These are phyloP conservation scores for Agonopterix subpropinquella DNA, from an alignment of 2,888 invertebrate genomes.

Conservation along the genomic window DNA sequence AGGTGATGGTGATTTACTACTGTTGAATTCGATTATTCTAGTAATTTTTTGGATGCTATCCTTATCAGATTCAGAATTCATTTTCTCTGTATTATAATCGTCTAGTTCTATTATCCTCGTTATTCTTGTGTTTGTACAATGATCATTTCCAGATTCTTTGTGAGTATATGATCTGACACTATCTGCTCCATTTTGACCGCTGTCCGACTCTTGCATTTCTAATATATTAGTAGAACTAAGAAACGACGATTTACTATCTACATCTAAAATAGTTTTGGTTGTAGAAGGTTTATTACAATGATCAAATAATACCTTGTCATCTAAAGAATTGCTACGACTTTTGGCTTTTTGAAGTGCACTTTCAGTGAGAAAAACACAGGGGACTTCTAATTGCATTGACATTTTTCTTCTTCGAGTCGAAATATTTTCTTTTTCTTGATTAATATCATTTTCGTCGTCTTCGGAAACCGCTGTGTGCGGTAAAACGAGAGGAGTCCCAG, in stretches of 20 bases:
- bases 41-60: constrained; percentile 62
- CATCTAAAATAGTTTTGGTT: constrained; percentile 45
- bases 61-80: constrained; percentile 44
- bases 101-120: constrained; percentile 68
- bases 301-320: constrained; percentile 60
- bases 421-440: constrained; percentile 58
- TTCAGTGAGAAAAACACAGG: constrained; percentile 71
- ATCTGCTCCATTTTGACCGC: constrained; percentile 33
- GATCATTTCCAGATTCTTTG: constrained; percentile 30
- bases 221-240: constrained; percentile 45
- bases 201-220: constrained; percentile 39
- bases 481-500: constrained; percentile 78
- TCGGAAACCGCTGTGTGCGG: constrained; percentile 61
- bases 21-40: constrained; percentile 63
- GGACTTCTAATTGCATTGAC: constrained; percentile 73
- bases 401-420: constrained; percentile 61
- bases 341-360: constrained; percentile 65
- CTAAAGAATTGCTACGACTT: constrained; percentile 61
- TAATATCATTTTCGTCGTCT: constrained; percentile 59
- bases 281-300: constrained; percentile 43
- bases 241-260: constrained; percentile 48
- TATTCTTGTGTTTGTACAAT: constrained; percentile 51
- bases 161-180: constrained; percentile 25
- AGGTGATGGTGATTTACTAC: constrained; percentile 41
- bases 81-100: constrained; percentile 39